phyloP scores from a whole-genome alignment of 2,113 vertebrate species.

The Poeciliopsis occidentalis region DNA sequence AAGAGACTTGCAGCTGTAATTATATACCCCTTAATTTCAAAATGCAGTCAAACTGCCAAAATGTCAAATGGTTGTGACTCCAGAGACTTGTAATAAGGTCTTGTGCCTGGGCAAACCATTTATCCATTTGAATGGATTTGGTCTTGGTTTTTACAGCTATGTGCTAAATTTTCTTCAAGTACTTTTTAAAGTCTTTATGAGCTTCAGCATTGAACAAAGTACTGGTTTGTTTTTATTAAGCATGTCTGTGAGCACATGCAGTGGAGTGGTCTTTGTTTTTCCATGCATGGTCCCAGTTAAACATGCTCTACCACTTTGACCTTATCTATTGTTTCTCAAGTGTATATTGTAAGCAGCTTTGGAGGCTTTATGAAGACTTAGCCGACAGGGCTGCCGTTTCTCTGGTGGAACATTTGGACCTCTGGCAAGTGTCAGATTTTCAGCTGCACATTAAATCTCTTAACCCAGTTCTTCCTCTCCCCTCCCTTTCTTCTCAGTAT shows the following conservation, averaged over 20 bases:
- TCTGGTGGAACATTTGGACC: slow-evolving; percentile 76
- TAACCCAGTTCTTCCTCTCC: slow-evolving; percentile 59
- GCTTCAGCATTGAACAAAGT: background rate
- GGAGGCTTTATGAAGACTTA: slow-evolving; percentile 72
- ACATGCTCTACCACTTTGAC: slow-evolving; percentile 60
- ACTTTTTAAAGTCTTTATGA: background rate
- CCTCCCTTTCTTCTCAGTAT: slow-evolving; percentile 19
- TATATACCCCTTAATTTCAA: background rate
- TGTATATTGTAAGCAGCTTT: slow-evolving; percentile 79
- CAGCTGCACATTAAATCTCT: slow-evolving; percentile 76
- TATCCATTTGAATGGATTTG: background rate
- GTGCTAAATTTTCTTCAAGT: background rate
- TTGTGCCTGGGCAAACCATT: background rate
- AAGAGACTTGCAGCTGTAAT: background rate
- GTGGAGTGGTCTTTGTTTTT: slow-evolving; percentile 54
- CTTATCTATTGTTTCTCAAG: slow-evolving; percentile 79
- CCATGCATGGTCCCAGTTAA: slow-evolving; percentile 57
- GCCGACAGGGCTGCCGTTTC: slow-evolving; percentile 61
- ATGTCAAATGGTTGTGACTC: background rate
- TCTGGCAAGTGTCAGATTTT: slow-evolving; percentile 76
- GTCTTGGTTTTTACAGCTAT: background rate
- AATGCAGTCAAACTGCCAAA: no score
- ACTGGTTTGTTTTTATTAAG: slow-evolving; percentile 18
- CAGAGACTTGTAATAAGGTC: background rate
- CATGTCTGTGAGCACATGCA: slow-evolving; percentile 32